These are phyloP conservation scores for Rhynchophorus ferrugineus DNA, from an alignment of 1,140 invertebrate genomes.

Conservation along the genomic window DNA sequence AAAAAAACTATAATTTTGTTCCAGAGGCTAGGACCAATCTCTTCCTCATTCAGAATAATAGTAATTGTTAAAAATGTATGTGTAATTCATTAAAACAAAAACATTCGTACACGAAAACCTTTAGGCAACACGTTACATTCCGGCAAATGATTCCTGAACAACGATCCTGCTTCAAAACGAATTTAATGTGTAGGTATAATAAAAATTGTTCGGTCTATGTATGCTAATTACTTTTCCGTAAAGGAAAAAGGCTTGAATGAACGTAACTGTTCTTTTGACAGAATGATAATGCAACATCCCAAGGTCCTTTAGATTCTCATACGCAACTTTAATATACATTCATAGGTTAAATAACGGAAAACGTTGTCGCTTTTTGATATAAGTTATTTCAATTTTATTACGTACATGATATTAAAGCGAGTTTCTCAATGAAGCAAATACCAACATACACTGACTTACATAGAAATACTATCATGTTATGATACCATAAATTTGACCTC, in stretches of 20 bases:
- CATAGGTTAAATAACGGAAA: neutral
- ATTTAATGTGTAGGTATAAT: conserved; percentile 2
- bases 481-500: too few species aligned
- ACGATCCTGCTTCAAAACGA: conserved; percentile 3
- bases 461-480: too few species aligned
- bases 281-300: neutral
- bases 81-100: conserved; percentile 14
- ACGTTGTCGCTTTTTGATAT: neutral
- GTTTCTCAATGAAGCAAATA: too few species aligned
- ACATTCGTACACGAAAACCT: conserved; percentile 5
- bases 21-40: too few species aligned
- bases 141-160: conserved; percentile 3
- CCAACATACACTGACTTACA: too few species aligned
- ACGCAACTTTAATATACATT: neutral
- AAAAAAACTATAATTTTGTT: too few species aligned
- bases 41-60: conserved; percentile 9
- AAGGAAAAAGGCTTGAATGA: neutral
- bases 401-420: too few species aligned
- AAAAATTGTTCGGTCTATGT: neutral
- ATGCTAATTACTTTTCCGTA: neutral
- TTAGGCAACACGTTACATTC: conserved; percentile 2
- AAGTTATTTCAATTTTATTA: neutral
- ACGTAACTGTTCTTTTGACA: neutral
- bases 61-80: conserved; percentile 9
- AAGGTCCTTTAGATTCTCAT: neutral